Conservation (phyloP, 2,888 invertebrate species). For the Tuta absoluta region DNA sequence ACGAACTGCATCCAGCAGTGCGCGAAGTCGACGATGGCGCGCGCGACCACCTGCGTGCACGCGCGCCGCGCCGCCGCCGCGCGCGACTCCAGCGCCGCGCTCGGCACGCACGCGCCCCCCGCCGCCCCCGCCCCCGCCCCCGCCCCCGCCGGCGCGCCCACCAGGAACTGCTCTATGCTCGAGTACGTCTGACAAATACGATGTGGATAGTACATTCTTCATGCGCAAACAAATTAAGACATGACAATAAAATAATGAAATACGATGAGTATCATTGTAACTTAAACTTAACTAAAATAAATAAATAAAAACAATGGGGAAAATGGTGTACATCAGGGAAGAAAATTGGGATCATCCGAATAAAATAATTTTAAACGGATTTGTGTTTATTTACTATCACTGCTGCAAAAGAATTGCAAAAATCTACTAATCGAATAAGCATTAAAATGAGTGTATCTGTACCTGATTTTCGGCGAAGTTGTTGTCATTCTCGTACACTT, state of each 20-base stretch:
- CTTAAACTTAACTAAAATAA: no score
- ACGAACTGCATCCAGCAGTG: conserved; percentile 96
- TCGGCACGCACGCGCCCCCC: conserved; percentile 53
- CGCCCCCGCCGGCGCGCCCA: conserved; percentile 28
- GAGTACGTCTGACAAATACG: conserved; percentile 44
- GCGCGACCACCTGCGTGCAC: conserved; percentile 61
- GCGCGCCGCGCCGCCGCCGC: conserved; percentile 45
- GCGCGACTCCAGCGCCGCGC: conserved; percentile 85
- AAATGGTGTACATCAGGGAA: no score
- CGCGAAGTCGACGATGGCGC: conserved; percentile 66
- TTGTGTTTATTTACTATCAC: no score
- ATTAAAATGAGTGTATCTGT: no score
- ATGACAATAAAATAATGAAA: no score
- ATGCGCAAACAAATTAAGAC: no score
- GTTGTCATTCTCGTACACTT: conserved; percentile 49
- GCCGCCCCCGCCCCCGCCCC: conserved; percentile 74
- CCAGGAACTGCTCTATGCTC: conserved; percentile 48
- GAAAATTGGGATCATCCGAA: no score
- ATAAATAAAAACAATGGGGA: no score
- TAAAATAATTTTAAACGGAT: no score
- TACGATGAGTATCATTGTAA: no score
- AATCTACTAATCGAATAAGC: no score
- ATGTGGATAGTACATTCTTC: not conserved
- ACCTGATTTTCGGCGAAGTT: conserved; percentile 49
- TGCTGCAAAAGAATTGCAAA: no score